Base-by-base conservation (phyloP, 2,888 invertebrate genomes). In the Eugnorisma glareosa region DNA sequence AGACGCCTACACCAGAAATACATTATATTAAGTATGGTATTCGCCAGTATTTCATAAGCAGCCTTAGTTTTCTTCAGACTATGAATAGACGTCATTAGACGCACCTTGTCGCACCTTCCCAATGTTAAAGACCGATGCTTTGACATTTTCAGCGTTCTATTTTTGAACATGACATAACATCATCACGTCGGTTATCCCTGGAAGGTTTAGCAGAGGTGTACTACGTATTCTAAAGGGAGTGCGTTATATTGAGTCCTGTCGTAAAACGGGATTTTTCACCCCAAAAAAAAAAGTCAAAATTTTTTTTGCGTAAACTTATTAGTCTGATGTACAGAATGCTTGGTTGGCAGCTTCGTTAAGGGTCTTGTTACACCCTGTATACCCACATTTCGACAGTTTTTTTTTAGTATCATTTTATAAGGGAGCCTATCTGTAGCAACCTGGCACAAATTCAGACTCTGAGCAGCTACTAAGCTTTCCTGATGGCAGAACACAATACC, bases 31-130 rank as follows among this genome's bases (percentile, higher is more conserved):
- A 40, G 37, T 11, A 40, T 40, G 40, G 11, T 40, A 40, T 37
- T 37, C 37, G 40, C 24, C 24, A 35, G 6, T 37, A 63, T 35
- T 35, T 37, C 24, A 37, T 37, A 13, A n/a, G 11, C 7, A 8
- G 21, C 35, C 35, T 13, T 67, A 45, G 21, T 67, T 72, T 48
- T 67, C 8, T 71, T 24, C n/a, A 18, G 11, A n/a, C 61, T 31
- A 43, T 70, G 40, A 63, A 68, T 21, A 72, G 69, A 37, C 37
- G 15, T 72, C 48, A 72, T 68, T 24, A 31, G 51, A 7, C 51
- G 7, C 24, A n/a, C 73, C 28, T 45, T 24, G 8, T 48, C 37
- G 24, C 24, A 37, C 6, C 31, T 7, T 31, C 18, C 18, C 37
- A 5, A 74, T 40, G 28, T 75, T 48, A 51, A 48, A 45, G 6